These are phyloP conservation scores for Chlorocebus sabaeus DNA, from an alignment of 2,113 vertebrate species.

Conservation along the genomic window DNA sequence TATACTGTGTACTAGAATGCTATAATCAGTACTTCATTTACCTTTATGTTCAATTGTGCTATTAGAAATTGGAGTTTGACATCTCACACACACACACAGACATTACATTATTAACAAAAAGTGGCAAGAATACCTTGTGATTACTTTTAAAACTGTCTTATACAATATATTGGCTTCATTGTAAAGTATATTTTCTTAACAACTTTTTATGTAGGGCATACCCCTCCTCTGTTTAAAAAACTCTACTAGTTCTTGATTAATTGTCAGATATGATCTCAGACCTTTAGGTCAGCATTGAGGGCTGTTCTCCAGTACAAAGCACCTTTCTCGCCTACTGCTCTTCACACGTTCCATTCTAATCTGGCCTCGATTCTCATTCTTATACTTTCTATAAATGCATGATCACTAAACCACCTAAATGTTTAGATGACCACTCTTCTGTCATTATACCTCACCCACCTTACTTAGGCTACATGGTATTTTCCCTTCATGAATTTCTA, in stretches of 20 bases:
- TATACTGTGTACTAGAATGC: neutral
- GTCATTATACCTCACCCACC: neutral
- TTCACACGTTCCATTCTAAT: neutral
- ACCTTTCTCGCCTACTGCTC: neutral
- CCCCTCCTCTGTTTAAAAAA: neutral
- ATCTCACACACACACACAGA: neutral
- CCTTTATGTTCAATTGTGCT: neutral
- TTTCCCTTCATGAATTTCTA: neutral
- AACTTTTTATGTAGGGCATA: neutral
- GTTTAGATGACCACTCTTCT: neutral
- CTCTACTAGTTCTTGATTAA: neutral
- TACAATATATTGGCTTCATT: neutral
- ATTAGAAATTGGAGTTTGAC: neutral
- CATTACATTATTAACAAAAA: neutral
- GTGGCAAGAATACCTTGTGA: neutral
- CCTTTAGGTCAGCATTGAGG: neutral
- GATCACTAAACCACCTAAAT: neutral
- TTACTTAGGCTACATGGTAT: neutral
- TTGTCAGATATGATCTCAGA: neutral
- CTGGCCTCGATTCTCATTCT: neutral
- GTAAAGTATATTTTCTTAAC: neutral
- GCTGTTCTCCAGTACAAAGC: neutral
- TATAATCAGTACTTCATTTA: neutral
- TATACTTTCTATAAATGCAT: neutral
- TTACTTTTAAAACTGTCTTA: neutral